Conservation (phyloP, 1,140 invertebrate genomes). For the Antheraea pernyi region DNA sequence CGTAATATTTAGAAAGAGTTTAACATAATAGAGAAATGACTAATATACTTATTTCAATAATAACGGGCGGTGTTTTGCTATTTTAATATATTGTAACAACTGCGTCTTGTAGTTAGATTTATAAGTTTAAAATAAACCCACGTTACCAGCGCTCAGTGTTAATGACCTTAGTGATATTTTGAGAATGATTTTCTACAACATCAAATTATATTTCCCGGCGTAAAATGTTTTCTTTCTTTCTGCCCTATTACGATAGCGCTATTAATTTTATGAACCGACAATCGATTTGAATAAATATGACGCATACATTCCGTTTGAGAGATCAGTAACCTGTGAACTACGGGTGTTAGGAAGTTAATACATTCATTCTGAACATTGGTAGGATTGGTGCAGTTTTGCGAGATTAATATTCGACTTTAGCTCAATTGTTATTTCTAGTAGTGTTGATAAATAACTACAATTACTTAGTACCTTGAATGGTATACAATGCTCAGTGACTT, state of each 20-base stretch:
- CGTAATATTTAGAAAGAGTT: background rate
- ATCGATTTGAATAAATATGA: no score
- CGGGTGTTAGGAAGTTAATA: no score
- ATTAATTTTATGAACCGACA: no score
- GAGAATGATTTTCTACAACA: conserved; percentile 18
- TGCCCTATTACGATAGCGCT: background rate
- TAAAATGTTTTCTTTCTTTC: background rate
- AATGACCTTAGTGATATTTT: conserved; percentile 29
- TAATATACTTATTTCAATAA: background rate
- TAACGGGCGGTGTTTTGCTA: background rate
- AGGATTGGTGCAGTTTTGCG: no score
- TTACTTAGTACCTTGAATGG: no score
- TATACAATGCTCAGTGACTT: no score
- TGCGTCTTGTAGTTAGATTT: conserved; percentile 20
- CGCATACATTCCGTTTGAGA: no score
- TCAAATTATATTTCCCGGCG: background rate
- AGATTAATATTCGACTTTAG: no score
- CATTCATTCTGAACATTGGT: no score
- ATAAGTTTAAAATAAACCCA: conserved; percentile 24
- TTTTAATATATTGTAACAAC: conserved; percentile 1
- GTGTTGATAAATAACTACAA: no score
- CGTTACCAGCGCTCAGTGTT: conserved; percentile 18
- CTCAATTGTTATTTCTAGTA: no score
- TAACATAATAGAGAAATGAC: background rate
- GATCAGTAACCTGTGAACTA: no score